Evolutionary conservation across 2,888 invertebrate species (phyloP).

Genomic region (Eristalinus aeneus): DNA sequence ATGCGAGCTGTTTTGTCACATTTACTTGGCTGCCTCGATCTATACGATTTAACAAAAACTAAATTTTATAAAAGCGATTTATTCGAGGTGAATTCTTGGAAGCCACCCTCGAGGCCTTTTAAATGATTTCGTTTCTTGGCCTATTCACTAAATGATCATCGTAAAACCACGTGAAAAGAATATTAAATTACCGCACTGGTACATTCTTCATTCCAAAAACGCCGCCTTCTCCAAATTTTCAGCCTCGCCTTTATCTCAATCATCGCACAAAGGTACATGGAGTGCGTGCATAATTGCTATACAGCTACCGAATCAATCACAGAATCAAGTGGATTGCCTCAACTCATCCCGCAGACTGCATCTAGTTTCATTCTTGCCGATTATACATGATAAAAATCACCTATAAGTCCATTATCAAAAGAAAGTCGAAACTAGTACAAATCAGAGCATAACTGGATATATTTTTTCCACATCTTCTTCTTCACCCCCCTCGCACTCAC

Average conservation of each 20-base stretch:
- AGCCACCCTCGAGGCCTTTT: too few relatives aligned
- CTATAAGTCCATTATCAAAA: constrained; percentile 76
- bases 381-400: constrained; percentile 61
- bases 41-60: too few relatives aligned
- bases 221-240: too few relatives aligned
- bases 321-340: neutral
- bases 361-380: constrained; percentile 3
- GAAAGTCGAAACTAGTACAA: constrained; percentile 81
- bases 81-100: too few relatives aligned
- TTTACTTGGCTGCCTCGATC: too few relatives aligned
- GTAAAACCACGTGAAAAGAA: neutral
- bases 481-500: neutral
- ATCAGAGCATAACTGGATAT: constrained; percentile 81
- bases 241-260: constrained; percentile 11
- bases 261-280: constrained; percentile 55
- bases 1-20: too few relatives aligned
- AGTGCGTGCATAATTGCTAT: constrained; percentile 46
- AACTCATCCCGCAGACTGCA: constrained; percentile 31
- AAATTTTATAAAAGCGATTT: too few relatives aligned
- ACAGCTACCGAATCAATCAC: constrained; percentile 52
- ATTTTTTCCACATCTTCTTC: constrained; percentile 72
- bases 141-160: neutral
- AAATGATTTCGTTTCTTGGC: too few relatives aligned
- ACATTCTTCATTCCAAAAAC: too few relatives aligned
- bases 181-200: too few relatives aligned